phyloP scores from a whole-genome alignment of 2,113 vertebrate genomes.

The Colossoma macropomum region DNA sequence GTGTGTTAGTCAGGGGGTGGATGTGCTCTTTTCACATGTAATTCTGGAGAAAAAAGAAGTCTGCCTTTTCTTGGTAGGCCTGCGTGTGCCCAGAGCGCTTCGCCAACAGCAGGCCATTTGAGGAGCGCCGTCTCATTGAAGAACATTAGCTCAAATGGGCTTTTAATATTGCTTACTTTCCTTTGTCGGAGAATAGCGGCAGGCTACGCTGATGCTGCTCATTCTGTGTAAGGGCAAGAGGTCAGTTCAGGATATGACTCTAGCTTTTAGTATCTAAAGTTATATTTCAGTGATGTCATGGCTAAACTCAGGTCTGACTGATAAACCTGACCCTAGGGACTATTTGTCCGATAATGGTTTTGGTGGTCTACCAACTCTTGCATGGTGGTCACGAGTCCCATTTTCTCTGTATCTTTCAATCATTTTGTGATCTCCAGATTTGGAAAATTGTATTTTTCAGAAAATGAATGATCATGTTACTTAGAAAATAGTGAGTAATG shows the following conservation, averaged over 20 bases:
- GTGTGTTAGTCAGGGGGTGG: conserved; percentile 8
- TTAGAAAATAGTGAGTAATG: too few species aligned
- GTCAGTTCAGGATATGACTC: background rate
- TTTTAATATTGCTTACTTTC: conserved; percentile 32
- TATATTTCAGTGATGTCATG: too few species aligned
- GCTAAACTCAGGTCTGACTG: too few species aligned
- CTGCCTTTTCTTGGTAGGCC: background rate
- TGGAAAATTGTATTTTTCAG: too few species aligned
- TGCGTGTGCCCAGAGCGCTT: background rate
- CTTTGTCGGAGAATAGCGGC: background rate
- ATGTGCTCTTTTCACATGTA: conserved; percentile 9
- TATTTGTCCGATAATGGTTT: too few species aligned
- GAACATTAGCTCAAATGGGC: conserved; percentile 38
- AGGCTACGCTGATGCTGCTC: background rate
- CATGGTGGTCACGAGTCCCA: too few species aligned
- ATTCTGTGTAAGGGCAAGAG: background rate
- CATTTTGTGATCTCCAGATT: too few species aligned
- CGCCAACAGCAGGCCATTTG: conserved; percentile 7
- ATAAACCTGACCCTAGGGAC: too few species aligned
- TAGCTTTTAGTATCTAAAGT: background rate
- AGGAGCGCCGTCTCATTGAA: conserved; percentile 2
- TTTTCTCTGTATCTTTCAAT: too few species aligned
- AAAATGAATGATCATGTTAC: too few species aligned
- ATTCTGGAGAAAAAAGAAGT: conserved; percentile 4
- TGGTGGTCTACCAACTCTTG: too few species aligned